These are phyloP conservation scores for Gadopsis bispinosus DNA, from an alignment of 2,797 vertebrate genomes.

Conservation along the genomic window DNA sequence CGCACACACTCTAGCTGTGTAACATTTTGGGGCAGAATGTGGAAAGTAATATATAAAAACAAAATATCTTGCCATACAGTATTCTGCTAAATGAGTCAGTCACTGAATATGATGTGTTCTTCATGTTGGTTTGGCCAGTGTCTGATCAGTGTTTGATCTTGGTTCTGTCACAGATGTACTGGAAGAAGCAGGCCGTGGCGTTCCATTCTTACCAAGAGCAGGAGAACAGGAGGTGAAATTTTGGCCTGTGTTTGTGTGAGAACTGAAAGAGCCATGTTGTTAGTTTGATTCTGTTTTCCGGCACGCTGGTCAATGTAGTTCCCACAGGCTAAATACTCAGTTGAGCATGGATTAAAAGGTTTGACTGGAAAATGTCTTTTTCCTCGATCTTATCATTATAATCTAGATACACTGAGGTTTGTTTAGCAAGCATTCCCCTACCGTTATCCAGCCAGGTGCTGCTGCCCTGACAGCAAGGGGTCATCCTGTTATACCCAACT, in stretches of 20 bases:
- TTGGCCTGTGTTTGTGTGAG: constrained; percentile 2
- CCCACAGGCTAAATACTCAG: constrained; percentile 19
- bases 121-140: constrained; percentile 15
- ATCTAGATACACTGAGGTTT: constrained; percentile 28
- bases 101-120: neutral
- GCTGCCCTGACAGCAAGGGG: neutral
- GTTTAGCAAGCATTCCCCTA: neutral
- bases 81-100: neutral
- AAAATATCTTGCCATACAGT: neutral
- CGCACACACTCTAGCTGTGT: neutral
- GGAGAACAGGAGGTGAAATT: constrained; percentile 88
- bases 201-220: constrained; percentile 85
- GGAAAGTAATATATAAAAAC: neutral
- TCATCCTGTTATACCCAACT: neutral
- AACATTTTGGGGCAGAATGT: neutral
- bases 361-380: constrained; percentile 34
- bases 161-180: constrained; percentile 83
- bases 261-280: constrained; percentile 37
- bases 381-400: constrained; percentile 34
- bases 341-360: constrained; percentile 40
- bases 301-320: constrained; percentile 31
- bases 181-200: constrained; percentile 86
- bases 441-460: constrained; percentile 8
- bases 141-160: constrained; percentile 21
- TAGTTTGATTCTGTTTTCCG: neutral